Percentiles rank a stretch among this genome's conserved stretches.
Conservation (phyloP, 2,888 invertebrate species). For the Caenorhabditis parvicauda region DNA sequence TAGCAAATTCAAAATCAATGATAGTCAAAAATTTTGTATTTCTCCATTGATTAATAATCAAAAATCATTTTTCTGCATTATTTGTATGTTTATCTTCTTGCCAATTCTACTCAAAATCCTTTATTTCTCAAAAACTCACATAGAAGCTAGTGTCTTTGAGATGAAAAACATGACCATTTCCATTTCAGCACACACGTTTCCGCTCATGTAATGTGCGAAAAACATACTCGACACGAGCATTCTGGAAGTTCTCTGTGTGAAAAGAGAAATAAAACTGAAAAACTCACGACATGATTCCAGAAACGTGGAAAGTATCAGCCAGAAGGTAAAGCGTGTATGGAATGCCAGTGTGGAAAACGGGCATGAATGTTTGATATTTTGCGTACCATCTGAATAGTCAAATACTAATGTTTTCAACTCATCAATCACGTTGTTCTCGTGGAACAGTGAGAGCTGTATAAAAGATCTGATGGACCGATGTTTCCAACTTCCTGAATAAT, state of each 20-base stretch:
- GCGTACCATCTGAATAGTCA: conserved; percentile 8
- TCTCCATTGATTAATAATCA: too few species aligned
- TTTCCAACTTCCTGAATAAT: neutral
- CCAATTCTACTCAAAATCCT: neutral
- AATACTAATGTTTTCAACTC: neutral
- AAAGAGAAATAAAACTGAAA: neutral
- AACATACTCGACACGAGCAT: conserved; percentile 96
- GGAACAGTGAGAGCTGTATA: neutral
- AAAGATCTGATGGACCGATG: neutral
- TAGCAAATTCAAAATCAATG: too few species aligned
- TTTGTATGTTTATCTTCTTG: too few species aligned
- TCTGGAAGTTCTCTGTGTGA: conserved; percentile 67
- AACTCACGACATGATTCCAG: conserved; percentile 94
- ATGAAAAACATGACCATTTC: conserved; percentile 78
- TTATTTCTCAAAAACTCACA: conserved; percentile 11
- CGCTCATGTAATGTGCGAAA: conserved; percentile 71
- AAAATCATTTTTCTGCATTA: too few species aligned
- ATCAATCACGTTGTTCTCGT: neutral
- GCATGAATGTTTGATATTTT: conserved; percentile 73
- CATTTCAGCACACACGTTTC: conserved; percentile 48
- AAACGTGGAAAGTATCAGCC: conserved; percentile 96
- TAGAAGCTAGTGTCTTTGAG: conserved; percentile 19
- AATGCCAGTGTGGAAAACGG: conserved; percentile 95
- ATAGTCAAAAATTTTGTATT: too few species aligned
- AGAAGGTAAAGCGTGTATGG: conserved; percentile 92